Conservation (phyloP, 2,113 vertebrate species). For the Nerophis lumbriciformis region DNA sequence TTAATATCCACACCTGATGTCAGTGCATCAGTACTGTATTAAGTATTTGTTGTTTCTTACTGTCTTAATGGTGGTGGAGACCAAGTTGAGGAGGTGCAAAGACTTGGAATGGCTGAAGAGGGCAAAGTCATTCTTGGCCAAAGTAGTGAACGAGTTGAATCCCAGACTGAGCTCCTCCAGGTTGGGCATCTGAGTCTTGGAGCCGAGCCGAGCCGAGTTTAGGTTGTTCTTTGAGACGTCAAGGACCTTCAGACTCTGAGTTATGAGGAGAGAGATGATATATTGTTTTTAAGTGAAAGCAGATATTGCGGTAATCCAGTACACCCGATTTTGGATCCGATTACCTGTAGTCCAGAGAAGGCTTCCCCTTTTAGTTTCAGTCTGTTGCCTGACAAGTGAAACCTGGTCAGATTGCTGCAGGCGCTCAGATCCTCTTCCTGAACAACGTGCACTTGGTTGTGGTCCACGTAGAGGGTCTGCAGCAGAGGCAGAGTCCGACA, state of each 20-base stretch:
- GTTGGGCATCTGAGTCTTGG: constrained; percentile 72
- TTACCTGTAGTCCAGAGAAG: constrained; percentile 73
- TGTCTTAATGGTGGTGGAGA: constrained; percentile 74
- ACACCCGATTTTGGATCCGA: not conserved
- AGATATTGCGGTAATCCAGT: not conserved
- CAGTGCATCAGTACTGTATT: too few species aligned
- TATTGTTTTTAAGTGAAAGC: not conserved
- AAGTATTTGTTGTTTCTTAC: constrained; percentile 61
- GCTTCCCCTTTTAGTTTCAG: constrained; percentile 73
- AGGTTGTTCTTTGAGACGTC: constrained; percentile 84
- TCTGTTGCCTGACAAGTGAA: constrained; percentile 78
- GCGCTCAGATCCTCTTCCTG: constrained; percentile 65
- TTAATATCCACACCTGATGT: too few species aligned
- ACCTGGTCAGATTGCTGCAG: constrained; percentile 69
- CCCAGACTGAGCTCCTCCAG: constrained; percentile 74
- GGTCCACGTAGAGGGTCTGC: constrained; percentile 72
- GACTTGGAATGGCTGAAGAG: constrained; percentile 74
- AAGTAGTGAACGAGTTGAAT: constrained; percentile 70
- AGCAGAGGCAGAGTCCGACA: constrained; percentile 74
- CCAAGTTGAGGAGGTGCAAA: constrained; percentile 78
- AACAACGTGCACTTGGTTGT: constrained; percentile 77
- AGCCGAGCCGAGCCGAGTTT: constrained; percentile 75
- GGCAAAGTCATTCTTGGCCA: constrained; percentile 76
- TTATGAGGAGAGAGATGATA: not conserved
- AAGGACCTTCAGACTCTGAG: constrained; percentile 78